phyloP scores from a whole-genome alignment of 2,797 vertebrate genomes.

The Poeciliopsis infans region DNA sequence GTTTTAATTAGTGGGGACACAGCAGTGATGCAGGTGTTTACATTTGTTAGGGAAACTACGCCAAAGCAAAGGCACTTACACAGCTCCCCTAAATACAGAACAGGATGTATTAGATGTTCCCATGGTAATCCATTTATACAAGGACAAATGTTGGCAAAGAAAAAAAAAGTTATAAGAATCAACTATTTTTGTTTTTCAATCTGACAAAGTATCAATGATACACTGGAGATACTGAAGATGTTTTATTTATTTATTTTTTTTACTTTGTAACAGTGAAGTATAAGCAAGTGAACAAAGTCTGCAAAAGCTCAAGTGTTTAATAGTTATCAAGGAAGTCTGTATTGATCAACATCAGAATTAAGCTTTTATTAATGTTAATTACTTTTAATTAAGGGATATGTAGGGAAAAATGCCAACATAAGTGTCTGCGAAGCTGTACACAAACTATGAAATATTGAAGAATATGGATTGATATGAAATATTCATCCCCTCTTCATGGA shows the following conservation, averaged over 20 bases:
- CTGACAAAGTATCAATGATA: conserved; percentile 13
- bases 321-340: not conserved
- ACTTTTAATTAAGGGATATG: conserved; percentile 11
- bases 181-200: conserved; percentile 18
- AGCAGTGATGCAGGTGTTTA: conserved; percentile 76
- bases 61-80: conserved; percentile 63
- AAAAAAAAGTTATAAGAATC: not conserved
- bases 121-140: conserved; percentile 40
- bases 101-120: conserved; percentile 45
- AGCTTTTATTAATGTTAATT: conserved; percentile 3
- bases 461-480: conserved; percentile 11
- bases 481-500: conserved; percentile 3
- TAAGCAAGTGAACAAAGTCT: not conserved
- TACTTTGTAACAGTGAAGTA: not conserved
- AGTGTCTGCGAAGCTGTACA: conserved; percentile 7
- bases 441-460: conserved; percentile 20
- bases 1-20: conserved; percentile 76
- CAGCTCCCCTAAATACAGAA: conserved; percentile 50
- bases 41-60: conserved; percentile 70
- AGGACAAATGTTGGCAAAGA: conserved; percentile 7
- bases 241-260: not conserved
- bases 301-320: not conserved
- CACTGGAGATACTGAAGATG: not conserved
- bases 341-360: conserved; percentile 14
- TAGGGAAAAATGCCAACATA: not conserved